Evolutionary conservation across 2,888 invertebrate genomes (phyloP).

Genomic region (Hedya salicella): DNA sequence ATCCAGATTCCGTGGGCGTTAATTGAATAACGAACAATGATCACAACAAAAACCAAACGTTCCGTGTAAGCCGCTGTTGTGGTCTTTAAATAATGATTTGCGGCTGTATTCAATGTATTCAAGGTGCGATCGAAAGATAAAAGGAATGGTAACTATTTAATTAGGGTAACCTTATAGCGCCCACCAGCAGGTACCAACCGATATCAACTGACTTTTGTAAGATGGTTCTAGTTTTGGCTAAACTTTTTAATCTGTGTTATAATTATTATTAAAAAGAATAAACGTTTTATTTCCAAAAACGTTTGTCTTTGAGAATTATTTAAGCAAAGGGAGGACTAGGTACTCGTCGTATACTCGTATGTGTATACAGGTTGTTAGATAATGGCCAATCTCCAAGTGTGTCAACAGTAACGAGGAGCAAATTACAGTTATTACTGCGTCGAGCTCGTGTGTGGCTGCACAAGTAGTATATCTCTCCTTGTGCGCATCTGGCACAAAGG

Average conservation of each 20-base stretch:
- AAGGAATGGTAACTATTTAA: conserved; percentile 5
- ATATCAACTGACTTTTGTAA: too few species aligned
- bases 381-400: conserved; percentile 50
- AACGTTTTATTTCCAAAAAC: neutral
- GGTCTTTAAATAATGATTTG: conserved; percentile 38
- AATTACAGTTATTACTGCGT: conserved; percentile 58
- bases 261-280: too few species aligned
- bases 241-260: too few species aligned
- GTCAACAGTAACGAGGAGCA: conserved; percentile 58
- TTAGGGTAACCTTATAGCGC: neutral
- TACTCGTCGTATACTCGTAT: too few species aligned
- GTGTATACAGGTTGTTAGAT: conserved; percentile 25
- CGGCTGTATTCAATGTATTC: conserved; percentile 9
- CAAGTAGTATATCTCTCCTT: conserved; percentile 6
- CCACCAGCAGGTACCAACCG: too few species aligned
- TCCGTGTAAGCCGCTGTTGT: conserved; percentile 34
- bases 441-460: conserved; percentile 51
- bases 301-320: neutral
- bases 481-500: conserved; percentile 20
- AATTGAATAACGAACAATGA: conserved; percentile 58
- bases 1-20: conserved; percentile 59
- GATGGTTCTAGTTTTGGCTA: too few species aligned
- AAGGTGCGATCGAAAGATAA: conserved; percentile 10
- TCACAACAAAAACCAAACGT: conserved; percentile 50
- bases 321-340: conserved; percentile 2